Evolutionary conservation across 2,888 invertebrate genomes (phyloP), one percentile per base, ranked within the genome.

Genomic region (Neria commutata): DNA sequence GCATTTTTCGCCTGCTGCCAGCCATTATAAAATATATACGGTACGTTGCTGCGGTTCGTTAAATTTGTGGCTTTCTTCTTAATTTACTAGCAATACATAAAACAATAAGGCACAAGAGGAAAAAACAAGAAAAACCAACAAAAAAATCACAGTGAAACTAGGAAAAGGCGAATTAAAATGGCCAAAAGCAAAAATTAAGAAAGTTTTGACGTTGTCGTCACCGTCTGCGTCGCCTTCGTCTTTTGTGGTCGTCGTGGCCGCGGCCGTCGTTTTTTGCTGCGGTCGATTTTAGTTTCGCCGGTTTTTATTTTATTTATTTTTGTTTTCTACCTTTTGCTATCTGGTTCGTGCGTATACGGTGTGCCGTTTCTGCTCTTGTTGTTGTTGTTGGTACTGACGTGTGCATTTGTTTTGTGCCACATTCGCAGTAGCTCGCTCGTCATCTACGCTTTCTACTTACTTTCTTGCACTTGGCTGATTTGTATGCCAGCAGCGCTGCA

Each of bases 121-220:
- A 37, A n/a, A 37, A 37, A 37, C n/a, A 37, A 37, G 4, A 37
- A 4, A 5, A 37, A 37, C n/a, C 4, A 37, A 14, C 37, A 37
- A 37, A 63, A 54, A 37, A 56, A 58, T 48, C 58, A 60, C 29
- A 40, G 64, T 54, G 61, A 51, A 58, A 64, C 48, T 61, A 60
- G 56, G 54, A 60, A 60, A 67, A 66, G 46, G 50, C 63, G 60
- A 57, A 59, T 54, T 53, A 68, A 56, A 55, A n/a, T n/a, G n/a
- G n/a, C 10, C 10, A 37, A n/a, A 14, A 56, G 60, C 61, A 65
- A 65, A 74, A 74, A 71, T 73, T 75, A 74, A 75, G 75, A 73
- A 71, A 71, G 72, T 75, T 71, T n/a, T 71, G 37, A 65, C 62
- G 66, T 58, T 37, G 53, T 58, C 54, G 62, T 54, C 56, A 52